These are phyloP conservation scores for Heliconius aoede DNA, from an alignment of 2,888 invertebrate genomes.

Conservation along the genomic window DNA sequence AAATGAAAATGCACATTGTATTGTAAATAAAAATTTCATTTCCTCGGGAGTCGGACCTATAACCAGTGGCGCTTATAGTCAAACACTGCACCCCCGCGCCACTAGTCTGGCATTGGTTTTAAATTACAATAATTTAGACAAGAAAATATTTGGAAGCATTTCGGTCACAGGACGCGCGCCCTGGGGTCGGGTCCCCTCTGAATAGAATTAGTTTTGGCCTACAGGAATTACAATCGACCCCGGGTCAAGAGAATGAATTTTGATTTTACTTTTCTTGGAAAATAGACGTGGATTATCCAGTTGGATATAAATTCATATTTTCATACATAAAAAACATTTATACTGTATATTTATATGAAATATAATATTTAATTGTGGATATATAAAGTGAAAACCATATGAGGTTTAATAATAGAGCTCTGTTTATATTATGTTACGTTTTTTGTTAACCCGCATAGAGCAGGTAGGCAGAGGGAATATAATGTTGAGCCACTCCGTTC, in stretches of 20 bases:
- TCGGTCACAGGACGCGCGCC: constrained; percentile 40
- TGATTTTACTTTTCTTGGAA: constrained; percentile 41
- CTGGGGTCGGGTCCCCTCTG: constrained; percentile 68
- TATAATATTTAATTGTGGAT: too few relatives aligned
- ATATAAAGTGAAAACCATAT: not conserved
- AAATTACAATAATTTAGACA: constrained; percentile 8
- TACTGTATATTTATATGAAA: too few relatives aligned
- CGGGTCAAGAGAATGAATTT: constrained; percentile 77
- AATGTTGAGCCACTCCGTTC: too few relatives aligned
- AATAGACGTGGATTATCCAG: constrained; percentile 35
- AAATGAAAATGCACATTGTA: too few relatives aligned
- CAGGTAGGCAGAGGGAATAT: too few relatives aligned
- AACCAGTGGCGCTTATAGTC: too few relatives aligned
- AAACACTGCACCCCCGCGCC: too few relatives aligned
- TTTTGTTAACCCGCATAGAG: too few relatives aligned
- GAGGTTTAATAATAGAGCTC: not conserved
- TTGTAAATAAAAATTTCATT: too few relatives aligned
- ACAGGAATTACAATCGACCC: constrained; percentile 66
- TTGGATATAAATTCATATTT: constrained; percentile 13
- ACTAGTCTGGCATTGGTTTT: not conserved
- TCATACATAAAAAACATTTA: constrained; percentile 26
- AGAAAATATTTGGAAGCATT: constrained; percentile 37
- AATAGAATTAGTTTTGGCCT: constrained; percentile 78
- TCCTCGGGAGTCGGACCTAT: too few relatives aligned
- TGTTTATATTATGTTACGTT: too few relatives aligned